These are phyloP conservation scores for Mastacembelus armatus DNA, from an alignment of 2,797 vertebrate genomes.

Conservation along the genomic window DNA sequence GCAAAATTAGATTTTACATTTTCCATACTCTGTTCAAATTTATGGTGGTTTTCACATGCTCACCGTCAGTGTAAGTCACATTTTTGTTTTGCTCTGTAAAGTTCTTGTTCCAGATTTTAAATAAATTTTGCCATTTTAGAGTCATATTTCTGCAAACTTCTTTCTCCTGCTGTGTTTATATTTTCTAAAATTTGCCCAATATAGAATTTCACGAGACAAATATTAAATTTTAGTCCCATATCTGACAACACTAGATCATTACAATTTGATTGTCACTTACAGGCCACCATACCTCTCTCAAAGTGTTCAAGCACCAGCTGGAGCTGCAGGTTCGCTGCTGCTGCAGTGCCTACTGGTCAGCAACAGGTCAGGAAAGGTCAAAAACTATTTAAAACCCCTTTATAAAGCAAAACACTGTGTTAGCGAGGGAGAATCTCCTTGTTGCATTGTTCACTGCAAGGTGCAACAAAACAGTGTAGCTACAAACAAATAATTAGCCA, in stretches of 20 bases:
- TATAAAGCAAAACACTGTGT: background rate
- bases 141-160: too few species aligned
- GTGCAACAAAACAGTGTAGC: background rate
- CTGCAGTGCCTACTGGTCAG: background rate
- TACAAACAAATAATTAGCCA: background rate
- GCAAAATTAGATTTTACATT: too few species aligned
- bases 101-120: too few species aligned
- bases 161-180: background rate
- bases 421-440: background rate
- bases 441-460: background rate
- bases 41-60: too few species aligned
- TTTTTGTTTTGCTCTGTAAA: too few species aligned
- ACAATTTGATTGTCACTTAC: too few species aligned
- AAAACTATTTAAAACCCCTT: slow-evolving; percentile 17
- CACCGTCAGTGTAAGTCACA: too few species aligned
- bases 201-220: background rate
- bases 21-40: too few species aligned
- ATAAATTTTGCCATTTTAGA: too few species aligned
- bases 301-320: background rate
- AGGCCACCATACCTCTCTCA: background rate
- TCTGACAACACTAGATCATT: background rate
- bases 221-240: too few species aligned
- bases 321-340: background rate
- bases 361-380: slow-evolving; percentile 3
- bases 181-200: background rate